Base-by-base conservation (phyloP, 2,113 vertebrate species). In the Urocynchramus pylzowi region DNA sequence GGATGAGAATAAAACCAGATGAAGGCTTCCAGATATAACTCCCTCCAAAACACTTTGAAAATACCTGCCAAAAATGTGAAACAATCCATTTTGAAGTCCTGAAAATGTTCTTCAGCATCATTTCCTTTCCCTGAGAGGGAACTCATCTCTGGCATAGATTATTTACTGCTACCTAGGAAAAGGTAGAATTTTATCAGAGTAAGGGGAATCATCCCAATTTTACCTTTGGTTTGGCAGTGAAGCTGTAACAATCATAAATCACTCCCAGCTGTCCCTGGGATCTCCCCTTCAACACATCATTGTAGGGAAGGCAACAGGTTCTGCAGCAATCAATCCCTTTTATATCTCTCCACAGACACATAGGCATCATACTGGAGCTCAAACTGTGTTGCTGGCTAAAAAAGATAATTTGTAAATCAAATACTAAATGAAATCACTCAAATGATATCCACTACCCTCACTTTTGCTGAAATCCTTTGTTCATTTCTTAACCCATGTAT, bases 271-370 rank as follows among this genome's bases (percentile, higher is more conserved):
- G 94, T 82, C 84, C 53, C 78, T 89, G 69, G 83, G 71, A 83
- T 92, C 75, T 79, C 50, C 53, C 31, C 57, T 93, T 89, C 71
- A 91, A 61, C 75, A 59, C 50, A 76, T 79, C 61, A 87, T 67
- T 89, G 67, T 61, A 63, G 89, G 77, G 77, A 95, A 95, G 91
- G 74, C 84, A 95, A 91, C 78, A 94, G 92, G 89, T 95, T 94
- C 84, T 85, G 61, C 37, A 73, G 84, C 89, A 89, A 89, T 97
- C 94, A 94, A 73, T 96, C 45, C 61, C 53, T 85, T 96, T 95
- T 96, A 95, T 89, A 31, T 68, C 53, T 80, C 87, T 96, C 78
- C 47, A 61, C 50, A 94, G 93, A 96, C 65, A 83, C 31, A 71
- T n/a, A 91, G 70, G 15, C 57, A 83, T 89, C 70, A 73, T 74